Evolutionary conservation across 2,797 vertebrate genomes (phyloP).

Genomic region (Gobio occitaniae): DNA sequence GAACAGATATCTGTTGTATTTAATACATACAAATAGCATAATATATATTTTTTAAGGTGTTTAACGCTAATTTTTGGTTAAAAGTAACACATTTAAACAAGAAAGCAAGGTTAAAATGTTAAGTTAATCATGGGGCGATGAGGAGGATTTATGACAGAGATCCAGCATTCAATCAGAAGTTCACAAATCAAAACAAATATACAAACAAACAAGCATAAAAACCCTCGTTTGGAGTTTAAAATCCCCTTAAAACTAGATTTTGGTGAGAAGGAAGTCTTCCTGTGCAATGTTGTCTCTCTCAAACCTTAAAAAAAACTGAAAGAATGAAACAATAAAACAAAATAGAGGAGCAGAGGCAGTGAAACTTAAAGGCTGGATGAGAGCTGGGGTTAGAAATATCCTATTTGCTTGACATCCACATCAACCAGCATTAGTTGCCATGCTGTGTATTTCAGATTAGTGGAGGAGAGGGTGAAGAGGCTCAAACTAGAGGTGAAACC

Average conservation of each 20-base stretch:
- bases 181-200: slow-evolving; percentile 66
- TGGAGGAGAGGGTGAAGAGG: slow-evolving; percentile 69
- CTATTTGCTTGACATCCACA: slow-evolving; percentile 96
- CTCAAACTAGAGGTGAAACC: slow-evolving; percentile 73
- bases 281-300: slow-evolving; percentile 94
- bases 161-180: slow-evolving; percentile 83
- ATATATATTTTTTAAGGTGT: slow-evolving; percentile 26
- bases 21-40: slow-evolving; percentile 3
- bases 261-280: slow-evolving; percentile 85
- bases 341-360: slow-evolving; percentile 80
- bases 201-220: slow-evolving; percentile 36
- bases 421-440: slow-evolving; percentile 81
- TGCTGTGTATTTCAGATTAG: slow-evolving; percentile 77
- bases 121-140: slow-evolving; percentile 72
- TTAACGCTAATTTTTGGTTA: slow-evolving; percentile 69
- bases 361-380: slow-evolving; percentile 88
- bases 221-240: slow-evolving; percentile 20
- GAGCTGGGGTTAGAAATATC: slow-evolving; percentile 97
- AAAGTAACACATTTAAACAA: slow-evolving; percentile 58
- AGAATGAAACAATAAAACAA: slow-evolving; percentile 74
- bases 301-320: slow-evolving; percentile 83
- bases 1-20: slow-evolving; percentile 65
- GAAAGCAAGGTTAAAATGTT: slow-evolving; percentile 72
- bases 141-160: slow-evolving; percentile 68
- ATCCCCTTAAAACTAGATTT: slow-evolving; percentile 40